Base-by-base conservation (phyloP, 2,797 vertebrate genomes). In the Tenualosa thibaudeaui region DNA sequence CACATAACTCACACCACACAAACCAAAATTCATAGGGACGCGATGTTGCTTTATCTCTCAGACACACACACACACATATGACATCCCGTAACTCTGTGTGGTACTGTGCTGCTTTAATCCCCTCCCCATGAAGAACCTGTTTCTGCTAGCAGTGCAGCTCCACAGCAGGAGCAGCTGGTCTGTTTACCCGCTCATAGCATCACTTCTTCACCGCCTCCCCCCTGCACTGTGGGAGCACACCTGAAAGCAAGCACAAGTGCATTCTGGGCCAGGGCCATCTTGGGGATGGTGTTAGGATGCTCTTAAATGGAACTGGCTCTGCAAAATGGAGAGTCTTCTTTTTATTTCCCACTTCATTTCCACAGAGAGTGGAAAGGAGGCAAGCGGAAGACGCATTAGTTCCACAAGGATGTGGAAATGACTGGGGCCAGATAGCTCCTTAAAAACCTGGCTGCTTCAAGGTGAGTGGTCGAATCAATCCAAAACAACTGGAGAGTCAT, bases 101-200 rank as follows among this genome's bases (percentile, higher is more conserved):
- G 24, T 43, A 40, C 68, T 75, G 68, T 43, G 15, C 5, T 15
- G 37, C 68, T 75, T 75, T 75, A 75, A 75, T 75, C 68, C 68
- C 19, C 68, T 40, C 31, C 68, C 68, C 15, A 43, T 43, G 68
- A 75, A 75, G 68, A 43, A 75, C 13, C 31, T 40, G 31, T 40
- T 75, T 75, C 15, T 75, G 68, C 68, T 75, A 75, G 68, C 68
- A 40, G 37, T 75, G 68, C 68, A 75, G 17, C 13, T 75, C 68
- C 68, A 71, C 65, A 75, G 68, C 68, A 75, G 68, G 68, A 75
- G 68, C 31, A 71, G 26, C 65, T 71, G 65, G 65, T 71, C 26
- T 24, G 13, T 31, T 71, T 71, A 10, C 26, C 31, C 37, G 31
- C 65, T 37, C 60, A 13, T 65, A 75, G 12, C 15, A 19, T 13